A percentile compares a stretch with the other conserved stretches of the same genome.
Conservation (phyloP, 1,140 invertebrate genomes). For the Rhagoletis zephyria region DNA sequence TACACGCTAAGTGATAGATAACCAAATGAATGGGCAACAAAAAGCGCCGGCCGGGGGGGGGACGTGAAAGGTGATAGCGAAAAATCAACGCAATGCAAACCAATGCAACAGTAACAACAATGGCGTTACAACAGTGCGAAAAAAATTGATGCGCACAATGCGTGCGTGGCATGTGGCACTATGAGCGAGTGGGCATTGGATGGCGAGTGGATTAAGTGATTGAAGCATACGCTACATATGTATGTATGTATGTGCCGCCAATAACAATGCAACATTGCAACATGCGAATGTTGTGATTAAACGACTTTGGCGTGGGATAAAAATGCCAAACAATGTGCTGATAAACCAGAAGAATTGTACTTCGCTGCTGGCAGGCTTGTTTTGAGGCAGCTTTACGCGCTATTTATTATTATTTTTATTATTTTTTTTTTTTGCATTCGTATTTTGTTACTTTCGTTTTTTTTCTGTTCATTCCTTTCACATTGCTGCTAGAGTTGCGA, state of each 20-base stretch:
- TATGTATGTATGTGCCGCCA: too few relatives aligned
- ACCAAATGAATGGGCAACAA: constrained; percentile 37
- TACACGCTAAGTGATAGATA: constrained; percentile 26
- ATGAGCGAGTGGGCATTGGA: neutral
- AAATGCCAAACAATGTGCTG: constrained; percentile 47
- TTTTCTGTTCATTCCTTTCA: neutral
- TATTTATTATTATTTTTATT: neutral
- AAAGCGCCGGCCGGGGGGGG: neutral
- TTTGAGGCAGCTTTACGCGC: neutral
- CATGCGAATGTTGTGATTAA: constrained; percentile 26
- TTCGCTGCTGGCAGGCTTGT: neutral
- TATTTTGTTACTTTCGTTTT: too few relatives aligned
- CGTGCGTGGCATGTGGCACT: constrained; percentile 28
- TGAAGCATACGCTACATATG: constrained; percentile 30
- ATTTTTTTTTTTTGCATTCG: neutral
- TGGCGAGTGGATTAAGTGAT: constrained; percentile 29
- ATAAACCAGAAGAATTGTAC: constrained; percentile 9
- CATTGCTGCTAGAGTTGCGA: neutral
- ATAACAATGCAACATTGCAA: constrained; percentile 9
- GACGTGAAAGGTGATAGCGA: neutral
- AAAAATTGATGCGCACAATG: neutral
- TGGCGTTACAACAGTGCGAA: neutral
- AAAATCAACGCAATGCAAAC: constrained; percentile 33
- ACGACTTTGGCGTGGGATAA: constrained; percentile 44
- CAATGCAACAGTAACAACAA: constrained; percentile 4